Conservation (phyloP, 2,888 invertebrate species). For the Zhuqinia jingwanae region DNA sequence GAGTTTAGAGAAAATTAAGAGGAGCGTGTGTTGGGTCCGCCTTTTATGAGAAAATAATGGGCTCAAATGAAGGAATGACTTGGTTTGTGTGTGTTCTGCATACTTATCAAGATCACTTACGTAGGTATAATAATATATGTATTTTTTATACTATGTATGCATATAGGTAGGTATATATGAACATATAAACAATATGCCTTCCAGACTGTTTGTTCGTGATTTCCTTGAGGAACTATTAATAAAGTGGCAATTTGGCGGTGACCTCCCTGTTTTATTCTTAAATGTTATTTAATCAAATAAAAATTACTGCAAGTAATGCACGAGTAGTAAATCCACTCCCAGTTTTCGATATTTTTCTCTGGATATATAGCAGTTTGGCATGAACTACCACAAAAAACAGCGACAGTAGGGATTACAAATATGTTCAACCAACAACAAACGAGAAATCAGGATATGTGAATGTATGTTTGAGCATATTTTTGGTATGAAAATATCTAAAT, state of each 20-base stretch:
- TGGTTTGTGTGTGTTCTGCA: constrained; percentile 2
- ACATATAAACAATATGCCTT: background rate
- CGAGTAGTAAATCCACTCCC: constrained; percentile 8
- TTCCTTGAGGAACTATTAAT: constrained; percentile 72
- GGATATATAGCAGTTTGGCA: constrained; percentile 41
- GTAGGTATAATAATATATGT: background rate
- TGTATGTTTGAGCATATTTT: too few species aligned
- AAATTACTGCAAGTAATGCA: constrained; percentile 51
- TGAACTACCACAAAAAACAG: constrained; percentile 24
- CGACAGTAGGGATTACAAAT: too few species aligned
- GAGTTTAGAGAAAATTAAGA: constrained; percentile 58
- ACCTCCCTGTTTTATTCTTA: constrained; percentile 59
- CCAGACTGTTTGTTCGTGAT: constrained; percentile 60
- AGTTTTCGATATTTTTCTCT: too few species aligned
- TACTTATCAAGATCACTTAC: constrained; percentile 49
- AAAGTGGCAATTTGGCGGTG: constrained; percentile 69
- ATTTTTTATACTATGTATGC: background rate
- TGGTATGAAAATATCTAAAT: too few species aligned
- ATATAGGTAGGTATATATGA: too few species aligned
- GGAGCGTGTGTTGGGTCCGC: constrained; percentile 69
- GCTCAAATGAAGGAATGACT: constrained; percentile 69
- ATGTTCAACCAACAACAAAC: too few species aligned
- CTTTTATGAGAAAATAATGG: constrained; percentile 79
- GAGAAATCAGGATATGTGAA: too few species aligned
- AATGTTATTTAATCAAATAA: constrained; percentile 67